phyloP scores from a whole-genome alignment of 2,888 invertebrate species.

The Mylabris sibirica region DNA sequence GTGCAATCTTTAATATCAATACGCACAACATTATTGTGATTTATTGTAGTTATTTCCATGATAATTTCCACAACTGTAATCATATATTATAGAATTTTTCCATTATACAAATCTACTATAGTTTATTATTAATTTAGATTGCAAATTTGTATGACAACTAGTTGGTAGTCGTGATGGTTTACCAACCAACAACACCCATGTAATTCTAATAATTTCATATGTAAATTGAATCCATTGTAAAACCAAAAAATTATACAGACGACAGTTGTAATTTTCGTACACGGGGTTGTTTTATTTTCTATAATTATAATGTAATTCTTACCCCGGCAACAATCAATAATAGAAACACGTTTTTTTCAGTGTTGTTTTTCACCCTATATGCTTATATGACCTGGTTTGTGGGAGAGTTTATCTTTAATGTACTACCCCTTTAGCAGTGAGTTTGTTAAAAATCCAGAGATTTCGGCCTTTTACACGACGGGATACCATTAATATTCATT shows the following conservation, averaged over 20 bases:
- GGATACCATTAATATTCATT: conserved; percentile 55
- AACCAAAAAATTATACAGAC: not conserved
- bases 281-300: not conserved
- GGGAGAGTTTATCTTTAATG: not conserved
- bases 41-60: conserved; percentile 2
- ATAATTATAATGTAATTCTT: not conserved
- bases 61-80: conserved; percentile 6
- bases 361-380: not conserved
- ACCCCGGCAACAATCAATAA: not conserved
- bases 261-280: not conserved
- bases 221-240: not conserved
- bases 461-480: conserved; percentile 46
- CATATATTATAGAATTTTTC: not conserved
- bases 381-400: not conserved
- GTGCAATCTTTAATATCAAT: conserved; percentile 6
- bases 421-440: not conserved
- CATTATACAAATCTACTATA: not conserved
- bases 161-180: not conserved
- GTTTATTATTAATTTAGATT: conserved; percentile 7
- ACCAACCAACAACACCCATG: not conserved
- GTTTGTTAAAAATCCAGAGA: conserved; percentile 18
- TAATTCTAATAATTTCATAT: conserved; percentile 1
- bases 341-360: not conserved
- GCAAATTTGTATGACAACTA: conserved; percentile 7
- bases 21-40: conserved; percentile 10